Percentiles rank a stretch among this genome's conserved stretches.
phyloP scores from a whole-genome alignment of 2,888 invertebrate species.

The Lasioglossum figueresi region DNA sequence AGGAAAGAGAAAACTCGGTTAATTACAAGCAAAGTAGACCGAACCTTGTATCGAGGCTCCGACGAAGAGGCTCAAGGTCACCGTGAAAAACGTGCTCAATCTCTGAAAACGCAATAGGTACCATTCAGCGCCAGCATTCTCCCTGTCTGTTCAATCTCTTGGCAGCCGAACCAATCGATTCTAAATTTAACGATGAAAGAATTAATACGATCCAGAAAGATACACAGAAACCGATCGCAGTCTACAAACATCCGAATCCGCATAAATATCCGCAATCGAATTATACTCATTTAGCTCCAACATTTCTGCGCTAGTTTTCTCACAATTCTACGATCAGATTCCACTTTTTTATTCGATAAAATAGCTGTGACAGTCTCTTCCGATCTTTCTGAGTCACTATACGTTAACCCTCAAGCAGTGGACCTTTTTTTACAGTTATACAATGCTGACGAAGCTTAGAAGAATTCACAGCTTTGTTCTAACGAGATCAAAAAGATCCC shows the following conservation, averaged over 20 bases:
- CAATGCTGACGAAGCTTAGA: background rate
- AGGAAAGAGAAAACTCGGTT: constrained; percentile 21
- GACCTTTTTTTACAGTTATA: background rate
- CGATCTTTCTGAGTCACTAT: background rate
- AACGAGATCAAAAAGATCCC: no score
- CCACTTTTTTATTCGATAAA: background rate
- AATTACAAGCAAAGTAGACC: constrained; percentile 75
- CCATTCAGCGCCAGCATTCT: background rate
- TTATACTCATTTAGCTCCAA: background rate
- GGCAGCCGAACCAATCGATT: background rate
- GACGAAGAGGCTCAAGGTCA: constrained; percentile 95
- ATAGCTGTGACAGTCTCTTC: background rate
- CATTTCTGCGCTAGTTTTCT: background rate
- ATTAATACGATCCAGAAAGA: background rate
- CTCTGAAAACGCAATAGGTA: constrained; percentile 86
- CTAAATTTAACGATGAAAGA: background rate
- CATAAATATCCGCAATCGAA: background rate
- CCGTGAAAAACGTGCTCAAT: constrained; percentile 95
- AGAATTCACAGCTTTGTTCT: background rate
- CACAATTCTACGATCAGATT: background rate
- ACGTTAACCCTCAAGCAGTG: background rate
- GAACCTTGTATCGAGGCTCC: constrained; percentile 97
- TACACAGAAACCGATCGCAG: background rate
- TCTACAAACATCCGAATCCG: background rate
- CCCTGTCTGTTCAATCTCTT: background rate